These are phyloP conservation scores for Dallia pectoralis DNA, from an alignment of 2,797 vertebrate species.

Conservation along the genomic window DNA sequence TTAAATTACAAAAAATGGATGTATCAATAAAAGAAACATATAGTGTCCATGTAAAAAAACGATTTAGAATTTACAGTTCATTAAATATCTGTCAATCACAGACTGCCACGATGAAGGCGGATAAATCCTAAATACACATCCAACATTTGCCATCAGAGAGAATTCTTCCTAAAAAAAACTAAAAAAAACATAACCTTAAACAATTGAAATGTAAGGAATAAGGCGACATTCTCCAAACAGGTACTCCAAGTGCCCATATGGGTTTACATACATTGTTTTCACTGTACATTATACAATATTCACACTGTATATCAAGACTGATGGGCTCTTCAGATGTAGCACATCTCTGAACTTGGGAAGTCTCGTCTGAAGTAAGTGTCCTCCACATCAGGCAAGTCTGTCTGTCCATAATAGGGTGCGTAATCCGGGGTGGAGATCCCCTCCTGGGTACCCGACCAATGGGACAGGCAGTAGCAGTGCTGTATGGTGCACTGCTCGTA, in stretches of 20 bases:
- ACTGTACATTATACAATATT: neutral
- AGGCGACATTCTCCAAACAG: neutral
- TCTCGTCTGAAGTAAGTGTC: conserved; percentile 80
- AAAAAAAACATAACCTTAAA: neutral
- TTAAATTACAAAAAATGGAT: neutral
- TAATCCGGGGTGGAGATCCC: conserved; percentile 55
- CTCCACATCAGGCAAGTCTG: conserved; percentile 68
- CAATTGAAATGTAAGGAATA: neutral
- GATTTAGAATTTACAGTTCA: conserved; percentile 14
- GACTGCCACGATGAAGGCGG: neutral
- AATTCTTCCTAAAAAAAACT: neutral
- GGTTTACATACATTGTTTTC: neutral
- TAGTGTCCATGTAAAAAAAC: conserved; percentile 14
- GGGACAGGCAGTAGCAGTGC: conserved; percentile 68
- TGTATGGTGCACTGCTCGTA: conserved; percentile 66
- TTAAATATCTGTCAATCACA: neutral
- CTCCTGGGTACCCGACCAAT: conserved; percentile 64
- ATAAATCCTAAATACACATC: neutral
- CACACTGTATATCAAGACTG: neutral
- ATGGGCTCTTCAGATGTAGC: conserved; percentile 76
- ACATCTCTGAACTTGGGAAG: conserved; percentile 76
- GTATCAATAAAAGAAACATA: conserved; percentile 25
- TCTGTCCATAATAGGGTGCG: conserved; percentile 65
- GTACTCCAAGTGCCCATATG: neutral
- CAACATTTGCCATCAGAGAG: conserved; percentile 6